phyloP scores from a whole-genome alignment of 2,113 vertebrate genomes.

The Salvelinus namaycush region DNA sequence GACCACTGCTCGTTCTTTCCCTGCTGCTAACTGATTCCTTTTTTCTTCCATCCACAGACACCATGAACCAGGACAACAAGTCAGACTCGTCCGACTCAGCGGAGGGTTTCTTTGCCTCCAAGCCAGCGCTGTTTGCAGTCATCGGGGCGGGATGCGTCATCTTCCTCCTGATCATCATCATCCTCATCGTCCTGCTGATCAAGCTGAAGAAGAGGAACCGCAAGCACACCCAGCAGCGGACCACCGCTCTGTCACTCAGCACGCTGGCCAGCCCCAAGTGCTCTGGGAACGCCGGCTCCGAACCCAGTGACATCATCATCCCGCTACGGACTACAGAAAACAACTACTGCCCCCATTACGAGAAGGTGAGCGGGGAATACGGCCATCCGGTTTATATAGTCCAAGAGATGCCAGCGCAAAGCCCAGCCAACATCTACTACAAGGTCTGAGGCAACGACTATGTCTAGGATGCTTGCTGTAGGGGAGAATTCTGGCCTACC shows the following conservation, averaged over 20 bases:
- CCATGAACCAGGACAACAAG: slow-evolving; percentile 76
- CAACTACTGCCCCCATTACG: slow-evolving; percentile 91
- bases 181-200: slow-evolving; percentile 84
- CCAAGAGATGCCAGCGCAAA: slow-evolving; percentile 90
- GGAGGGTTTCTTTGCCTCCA: slow-evolving; percentile 82
- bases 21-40: background rate
- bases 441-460: slow-evolving; percentile 79
- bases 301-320: slow-evolving; percentile 92
- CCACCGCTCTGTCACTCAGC: slow-evolving; percentile 84
- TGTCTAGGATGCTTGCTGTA: background rate
- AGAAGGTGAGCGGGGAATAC: slow-evolving; percentile 91
- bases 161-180: slow-evolving; percentile 89
- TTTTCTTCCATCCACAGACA: slow-evolving; percentile 60
- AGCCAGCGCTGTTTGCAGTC: slow-evolving; percentile 83
- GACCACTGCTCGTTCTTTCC: background rate
- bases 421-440: slow-evolving; percentile 92
- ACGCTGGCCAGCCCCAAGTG: slow-evolving; percentile 86
- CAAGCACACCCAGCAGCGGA: slow-evolving; percentile 84
- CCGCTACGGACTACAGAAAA: slow-evolving; percentile 91
- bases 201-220: slow-evolving; percentile 86
- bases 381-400: slow-evolving; percentile 92
- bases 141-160: slow-evolving; percentile 85
- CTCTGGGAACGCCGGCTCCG: slow-evolving; percentile 81
- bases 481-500: slow-evolving; percentile 24
- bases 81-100: slow-evolving; percentile 48